Base-by-base conservation (phyloP, 2,888 invertebrate genomes). In the Tribolium freemani region DNA sequence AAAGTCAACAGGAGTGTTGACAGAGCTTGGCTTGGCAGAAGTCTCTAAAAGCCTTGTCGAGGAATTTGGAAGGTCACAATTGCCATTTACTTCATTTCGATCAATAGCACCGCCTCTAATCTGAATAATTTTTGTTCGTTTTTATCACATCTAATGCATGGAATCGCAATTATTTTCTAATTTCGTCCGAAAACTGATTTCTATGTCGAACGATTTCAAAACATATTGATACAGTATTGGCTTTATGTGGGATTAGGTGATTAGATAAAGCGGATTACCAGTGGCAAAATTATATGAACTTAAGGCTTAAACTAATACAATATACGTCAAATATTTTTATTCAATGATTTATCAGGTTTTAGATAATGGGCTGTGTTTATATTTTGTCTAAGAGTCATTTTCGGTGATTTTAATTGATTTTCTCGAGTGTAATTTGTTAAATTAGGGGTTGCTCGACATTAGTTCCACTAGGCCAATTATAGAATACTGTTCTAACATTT, bases 1-100 rank as follows among this genome's bases (percentile, higher is more conserved):
- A 80, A 82, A 82, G 83, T 83, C 81, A 83, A 83, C 81, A 83
- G 76, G 75, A 74, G 72, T 69, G 82, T 83, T 83, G 82, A 83
- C 83, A 81, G 74, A 79, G 79, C 44, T 48, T 50, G 51, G 63
- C 26, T 21, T 51, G 31, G 45, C 60, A 10, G 11, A 21, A 54
- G 45, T n/a, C 16, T 54, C 64, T 64, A 45, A 64, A 64, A 64
- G 50, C 63, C 26, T 46, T 60, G 46, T 46, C 44, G 5, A 16
- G 8, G 44, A 44, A 16, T 58, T 58, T 45, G 45, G 9, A 56
- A 45, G 16, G 38, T 58, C 44, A 44, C 44, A 20, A 56, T 53
- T 21, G 13, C 21, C 53, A 60, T 48, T 60, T 48, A 54, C 45
- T 66, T 66, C 66, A 54, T 66, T 66, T 66, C 66, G 54, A 66